Percentiles rank a stretch among this genome's conserved stretches.
These are phyloP conservation scores for Chymomyza caudatula DNA, from an alignment of 2,888 invertebrate species.

Conservation along the genomic window DNA sequence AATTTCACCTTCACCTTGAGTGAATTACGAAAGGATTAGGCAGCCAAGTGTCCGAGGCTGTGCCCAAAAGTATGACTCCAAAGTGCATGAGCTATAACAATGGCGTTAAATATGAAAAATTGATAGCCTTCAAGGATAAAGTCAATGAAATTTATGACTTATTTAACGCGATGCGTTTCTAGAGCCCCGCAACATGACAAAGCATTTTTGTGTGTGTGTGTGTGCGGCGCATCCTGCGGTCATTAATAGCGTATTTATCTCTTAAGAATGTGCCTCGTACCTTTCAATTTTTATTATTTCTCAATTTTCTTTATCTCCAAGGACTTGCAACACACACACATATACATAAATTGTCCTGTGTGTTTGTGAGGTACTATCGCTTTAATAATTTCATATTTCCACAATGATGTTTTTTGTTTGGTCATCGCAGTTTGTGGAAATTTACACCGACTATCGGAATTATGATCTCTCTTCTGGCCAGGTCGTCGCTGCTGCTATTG, in stretches of 20 bases:
- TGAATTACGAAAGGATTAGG: neutral
- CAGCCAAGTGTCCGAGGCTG: slow-evolving; percentile 8
- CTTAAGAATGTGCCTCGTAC: neutral
- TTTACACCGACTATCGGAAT: slow-evolving; percentile 55
- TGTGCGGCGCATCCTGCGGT: slow-evolving; percentile 16
- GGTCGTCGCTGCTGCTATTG: slow-evolving; percentile 9
- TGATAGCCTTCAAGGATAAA: slow-evolving; percentile 64
- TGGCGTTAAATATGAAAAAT: slow-evolving; percentile 64
- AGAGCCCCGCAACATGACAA: slow-evolving; percentile 49
- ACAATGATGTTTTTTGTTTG: slow-evolving; percentile 54
- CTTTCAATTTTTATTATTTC: slow-evolving; percentile 30
- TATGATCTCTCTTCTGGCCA: slow-evolving; percentile 32
- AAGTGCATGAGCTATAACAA: slow-evolving; percentile 31
- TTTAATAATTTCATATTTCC: slow-evolving; percentile 71
- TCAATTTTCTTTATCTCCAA: slow-evolving; percentile 14
- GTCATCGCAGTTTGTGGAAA: slow-evolving; percentile 68
- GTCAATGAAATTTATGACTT: slow-evolving; percentile 73
- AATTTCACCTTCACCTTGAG: slow-evolving; percentile 30
- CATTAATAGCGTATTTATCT: slow-evolving; percentile 18
- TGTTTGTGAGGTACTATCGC: slow-evolving; percentile 16
- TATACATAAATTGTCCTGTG: neutral
- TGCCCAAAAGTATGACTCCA: slow-evolving; percentile 16
- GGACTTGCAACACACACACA: neutral
- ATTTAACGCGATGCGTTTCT: slow-evolving; percentile 35
- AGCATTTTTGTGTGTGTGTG: slow-evolving; percentile 41